A percentile compares a stretch with the other conserved stretches of the same genome.
Conservation (phyloP, 2,113 vertebrate genomes). For the Pycnonotus jocosus region DNA sequence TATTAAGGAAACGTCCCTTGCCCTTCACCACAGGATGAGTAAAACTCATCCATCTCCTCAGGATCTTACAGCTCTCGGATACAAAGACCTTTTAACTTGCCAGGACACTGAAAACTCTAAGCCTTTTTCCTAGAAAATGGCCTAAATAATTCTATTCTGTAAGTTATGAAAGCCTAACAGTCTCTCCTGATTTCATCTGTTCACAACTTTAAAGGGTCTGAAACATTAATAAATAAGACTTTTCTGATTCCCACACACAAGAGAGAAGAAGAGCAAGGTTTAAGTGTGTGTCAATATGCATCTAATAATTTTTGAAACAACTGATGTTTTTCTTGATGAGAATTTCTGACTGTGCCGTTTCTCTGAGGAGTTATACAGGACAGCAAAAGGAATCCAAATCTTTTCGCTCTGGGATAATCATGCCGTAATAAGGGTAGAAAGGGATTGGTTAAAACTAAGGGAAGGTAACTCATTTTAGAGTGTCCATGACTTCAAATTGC, state of each 20-base stretch:
- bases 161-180: not conserved
- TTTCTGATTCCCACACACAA: not conserved
- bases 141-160: not conserved
- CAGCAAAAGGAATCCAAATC: not conserved
- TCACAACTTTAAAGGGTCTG: not conserved
- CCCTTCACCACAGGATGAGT: not conserved
- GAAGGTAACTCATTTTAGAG: not conserved
- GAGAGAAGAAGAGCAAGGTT: not conserved
- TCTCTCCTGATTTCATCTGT: not conserved
- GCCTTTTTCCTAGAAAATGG: not conserved
- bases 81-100: conserved; percentile 1
- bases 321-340: not conserved
- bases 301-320: not conserved
- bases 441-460: not conserved
- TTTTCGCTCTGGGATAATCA: not conserved
- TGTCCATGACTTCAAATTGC: not conserved
- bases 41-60: not conserved
- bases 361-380: not conserved
- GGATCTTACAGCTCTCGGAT: not conserved
- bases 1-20: not conserved
- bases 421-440: not conserved
- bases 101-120: not conserved
- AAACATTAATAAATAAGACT: not conserved
- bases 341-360: not conserved
- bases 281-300: not conserved